Conservation (phyloP, 2,113 vertebrate genomes). For the Aspiorhynchus laticeps region DNA sequence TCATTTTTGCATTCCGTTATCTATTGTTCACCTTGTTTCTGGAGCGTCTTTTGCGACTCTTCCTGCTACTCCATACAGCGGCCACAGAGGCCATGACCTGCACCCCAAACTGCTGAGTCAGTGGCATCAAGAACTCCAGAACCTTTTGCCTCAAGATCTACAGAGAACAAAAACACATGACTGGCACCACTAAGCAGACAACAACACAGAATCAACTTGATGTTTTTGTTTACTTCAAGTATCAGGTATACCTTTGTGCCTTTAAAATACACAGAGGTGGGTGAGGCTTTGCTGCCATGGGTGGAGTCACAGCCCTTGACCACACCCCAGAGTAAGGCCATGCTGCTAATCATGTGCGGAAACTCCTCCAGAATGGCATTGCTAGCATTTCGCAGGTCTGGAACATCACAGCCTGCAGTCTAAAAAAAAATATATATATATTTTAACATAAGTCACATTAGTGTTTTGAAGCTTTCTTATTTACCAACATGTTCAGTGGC, state of each 20-base stretch:
- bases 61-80: conserved; percentile 88
- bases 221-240: neutral
- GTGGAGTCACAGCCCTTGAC: conserved; percentile 77
- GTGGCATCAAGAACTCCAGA: conserved; percentile 87
- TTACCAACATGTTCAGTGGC: neutral
- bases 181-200: conserved; percentile 14
- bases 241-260: conserved; percentile 84
- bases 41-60: conserved; percentile 77
- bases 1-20: neutral
- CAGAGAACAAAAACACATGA: conserved; percentile 37
- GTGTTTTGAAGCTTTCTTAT: neutral
- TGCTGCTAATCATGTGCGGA: conserved; percentile 85
- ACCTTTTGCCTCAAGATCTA: conserved; percentile 90
- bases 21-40: conserved; percentile 82
- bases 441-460: neutral
- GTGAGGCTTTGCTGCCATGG: conserved; percentile 78
- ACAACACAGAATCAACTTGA: neutral
- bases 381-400: conserved; percentile 86
- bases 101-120: conserved; percentile 84
- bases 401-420: conserved; percentile 72
- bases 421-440: too few species aligned
- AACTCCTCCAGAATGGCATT: conserved; percentile 90
- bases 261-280: conserved; percentile 91
- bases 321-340: conserved; percentile 88
- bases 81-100: conserved; percentile 88